Conservation (phyloP, 2,888 invertebrate species). For the Xylocampa areola region DNA sequence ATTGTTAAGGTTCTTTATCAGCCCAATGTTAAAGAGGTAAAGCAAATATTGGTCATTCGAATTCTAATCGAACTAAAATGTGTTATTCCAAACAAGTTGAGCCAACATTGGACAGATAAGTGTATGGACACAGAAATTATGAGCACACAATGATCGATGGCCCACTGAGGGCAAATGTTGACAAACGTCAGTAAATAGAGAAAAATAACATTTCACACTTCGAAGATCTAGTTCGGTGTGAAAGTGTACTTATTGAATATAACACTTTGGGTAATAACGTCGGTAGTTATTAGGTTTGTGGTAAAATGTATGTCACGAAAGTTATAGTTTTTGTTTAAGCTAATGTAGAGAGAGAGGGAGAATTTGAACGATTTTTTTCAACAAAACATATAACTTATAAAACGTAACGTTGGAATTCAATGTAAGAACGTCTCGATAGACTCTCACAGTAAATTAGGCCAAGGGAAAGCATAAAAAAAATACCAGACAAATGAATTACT, state of each 20-base stretch:
- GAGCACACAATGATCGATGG: constrained; percentile 72
- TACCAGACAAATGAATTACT: too few species aligned
- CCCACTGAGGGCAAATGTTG: constrained; percentile 68
- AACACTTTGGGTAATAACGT: constrained; percentile 2
- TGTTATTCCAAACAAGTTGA: constrained; percentile 55
- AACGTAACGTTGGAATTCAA: too few species aligned
- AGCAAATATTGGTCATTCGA: constrained; percentile 53
- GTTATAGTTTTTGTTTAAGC: background rate
- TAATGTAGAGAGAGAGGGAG: too few species aligned
- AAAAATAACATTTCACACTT: constrained; percentile 53
- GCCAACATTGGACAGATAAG: constrained; percentile 69
- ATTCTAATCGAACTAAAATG: constrained; percentile 63
- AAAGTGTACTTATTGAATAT: constrained; percentile 35
- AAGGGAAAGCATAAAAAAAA: too few species aligned
- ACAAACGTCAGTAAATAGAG: constrained; percentile 66
- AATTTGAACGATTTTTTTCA: too few species aligned
- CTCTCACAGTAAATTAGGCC: too few species aligned
- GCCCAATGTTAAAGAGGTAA: constrained; percentile 43
- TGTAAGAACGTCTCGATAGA: too few species aligned
- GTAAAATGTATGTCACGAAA: constrained; percentile 22
- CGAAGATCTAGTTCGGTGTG: constrained; percentile 40
- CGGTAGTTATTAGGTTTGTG: background rate
- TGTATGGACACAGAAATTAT: constrained; percentile 64
- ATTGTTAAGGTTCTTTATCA: constrained; percentile 37
- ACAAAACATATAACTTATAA: too few species aligned